Percentiles rank a stretch among this genome's conserved stretches.
phyloP scores from a whole-genome alignment of 2,888 invertebrate species.

The Augochlorella aurata region DNA sequence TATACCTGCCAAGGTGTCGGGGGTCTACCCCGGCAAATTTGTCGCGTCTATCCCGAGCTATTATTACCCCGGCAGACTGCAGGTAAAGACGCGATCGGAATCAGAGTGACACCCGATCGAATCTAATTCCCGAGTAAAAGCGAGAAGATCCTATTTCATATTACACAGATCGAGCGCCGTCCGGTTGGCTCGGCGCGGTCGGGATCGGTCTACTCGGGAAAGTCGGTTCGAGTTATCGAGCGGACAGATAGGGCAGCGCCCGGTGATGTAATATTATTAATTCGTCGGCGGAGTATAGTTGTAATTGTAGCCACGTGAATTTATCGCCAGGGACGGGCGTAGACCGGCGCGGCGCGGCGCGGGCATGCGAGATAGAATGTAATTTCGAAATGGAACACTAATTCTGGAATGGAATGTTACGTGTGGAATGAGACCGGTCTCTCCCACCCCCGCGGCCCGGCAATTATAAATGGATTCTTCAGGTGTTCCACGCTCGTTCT shows the following conservation, averaged over 20 bases:
- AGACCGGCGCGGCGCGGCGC: not conserved
- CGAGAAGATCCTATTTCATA: too few relatives aligned
- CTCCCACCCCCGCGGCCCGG: not conserved
- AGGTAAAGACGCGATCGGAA: too few relatives aligned
- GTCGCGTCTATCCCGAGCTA: too few relatives aligned
- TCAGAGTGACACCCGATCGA: too few relatives aligned
- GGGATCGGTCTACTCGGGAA: not conserved
- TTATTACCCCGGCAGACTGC: too few relatives aligned
- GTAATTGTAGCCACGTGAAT: conserved; percentile 42
- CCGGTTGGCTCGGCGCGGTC: not conserved
- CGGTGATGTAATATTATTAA: conserved; percentile 44
- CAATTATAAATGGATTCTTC: conserved; percentile 35
- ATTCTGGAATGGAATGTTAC: conserved; percentile 43
- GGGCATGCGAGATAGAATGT: conserved; percentile 37
- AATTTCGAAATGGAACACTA: conserved; percentile 54
- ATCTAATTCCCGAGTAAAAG: too few relatives aligned
- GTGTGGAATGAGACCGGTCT: conserved; percentile 29
- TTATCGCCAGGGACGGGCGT: conserved; percentile 32
- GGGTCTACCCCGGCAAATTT: too few relatives aligned
- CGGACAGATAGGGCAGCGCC: not conserved
- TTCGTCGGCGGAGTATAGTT: conserved; percentile 41
- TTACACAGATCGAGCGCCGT: too few relatives aligned
- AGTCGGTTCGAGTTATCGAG: not conserved
- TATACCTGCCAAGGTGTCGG: too few relatives aligned
- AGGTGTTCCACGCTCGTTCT: not conserved